A percentile compares a stretch with the other conserved stretches of the same genome.
Evolutionary conservation across 1,140 invertebrate genomes (phyloP).

Genomic region (Heliconius nattereri): DNA sequence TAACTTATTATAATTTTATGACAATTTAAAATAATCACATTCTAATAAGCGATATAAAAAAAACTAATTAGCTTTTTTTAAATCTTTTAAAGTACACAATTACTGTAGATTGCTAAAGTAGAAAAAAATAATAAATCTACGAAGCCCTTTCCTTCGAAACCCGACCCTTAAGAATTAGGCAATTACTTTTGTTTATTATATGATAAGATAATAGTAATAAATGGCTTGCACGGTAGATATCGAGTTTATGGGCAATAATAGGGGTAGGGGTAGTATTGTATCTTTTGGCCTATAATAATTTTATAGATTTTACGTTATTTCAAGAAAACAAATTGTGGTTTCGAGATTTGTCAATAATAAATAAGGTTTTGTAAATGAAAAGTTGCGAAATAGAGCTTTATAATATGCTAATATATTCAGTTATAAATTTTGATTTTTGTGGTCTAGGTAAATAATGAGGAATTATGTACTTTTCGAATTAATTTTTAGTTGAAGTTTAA

Average conservation of each 20-base stretch:
- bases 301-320: not conserved
- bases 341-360: not conserved
- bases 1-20: not conserved
- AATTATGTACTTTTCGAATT: too few species aligned
- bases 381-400: too few species aligned
- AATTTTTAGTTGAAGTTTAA: too few species aligned
- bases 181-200: constrained; percentile 69
- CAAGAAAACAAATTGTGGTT: not conserved
- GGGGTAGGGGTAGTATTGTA: constrained; percentile 12
- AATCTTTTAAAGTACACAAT: constrained; percentile 42
- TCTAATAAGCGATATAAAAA: not conserved
- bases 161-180: constrained; percentile 55
- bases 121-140: constrained; percentile 60
- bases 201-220: constrained; percentile 52
- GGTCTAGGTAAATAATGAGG: too few species aligned
- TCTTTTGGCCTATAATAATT: not conserved
- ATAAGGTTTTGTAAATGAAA: not conserved
- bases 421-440: too few species aligned
- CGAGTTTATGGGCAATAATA: constrained; percentile 33
- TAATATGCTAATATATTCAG: too few species aligned
- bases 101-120: constrained; percentile 52
- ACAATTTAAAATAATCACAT: not conserved
- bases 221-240: constrained; percentile 39
- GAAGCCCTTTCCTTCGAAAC: constrained; percentile 42
- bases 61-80: constrained; percentile 41